Base-by-base conservation (phyloP, 2,888 invertebrate genomes). In the Adineta ricciae region DNA sequence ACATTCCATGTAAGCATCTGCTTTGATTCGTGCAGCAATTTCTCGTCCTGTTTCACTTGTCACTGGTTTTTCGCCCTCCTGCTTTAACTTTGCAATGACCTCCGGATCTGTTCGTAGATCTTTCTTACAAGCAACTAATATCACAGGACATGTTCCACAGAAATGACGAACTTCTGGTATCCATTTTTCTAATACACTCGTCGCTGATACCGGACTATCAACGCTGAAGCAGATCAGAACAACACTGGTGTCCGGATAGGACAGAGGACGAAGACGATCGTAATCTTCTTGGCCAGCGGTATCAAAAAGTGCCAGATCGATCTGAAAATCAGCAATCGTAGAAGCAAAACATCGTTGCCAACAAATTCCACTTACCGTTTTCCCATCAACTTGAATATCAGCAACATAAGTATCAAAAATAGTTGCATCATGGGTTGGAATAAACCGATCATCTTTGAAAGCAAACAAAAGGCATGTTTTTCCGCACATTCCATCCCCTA, bases 1-100 rank as follows among this genome's bases (percentile, higher is more conserved):
- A 86, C 98, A 98, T 92, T 98, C 98, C 87, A 98, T 96, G 91
- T 97, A 97, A 84, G 97, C 83, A 83, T 83, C 41, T 36, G 83
- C 84, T 52, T 78, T 78, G 38, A 84, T 84, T 83, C 83, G 52
- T 46, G 78, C 27, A 19, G 82, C 83, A n/a, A 84, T 46, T 14
- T 54, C 38, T 41, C 27, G 38, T 27, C 84, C 84, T 21, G 38
- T 46, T 46, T 84, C 82, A 4, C 27, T 82, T 27, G 46, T 49
- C 19, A 41, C 27, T 24, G 82, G 52, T 36, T 56, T 54, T 41
- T 54, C 83, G 41, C 83, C 84, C 14, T 84, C 84, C 56, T 84
- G 72, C n/a, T 78, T 84, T n/a, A 49, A 19, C 36, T 41, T 38
- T 56, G 54, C 32, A 14, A 27, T 84, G 2, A 32, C 36, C 27